Conservation (phyloP, 2,797 vertebrate genomes). For the Enoplosus armatus region DNA sequence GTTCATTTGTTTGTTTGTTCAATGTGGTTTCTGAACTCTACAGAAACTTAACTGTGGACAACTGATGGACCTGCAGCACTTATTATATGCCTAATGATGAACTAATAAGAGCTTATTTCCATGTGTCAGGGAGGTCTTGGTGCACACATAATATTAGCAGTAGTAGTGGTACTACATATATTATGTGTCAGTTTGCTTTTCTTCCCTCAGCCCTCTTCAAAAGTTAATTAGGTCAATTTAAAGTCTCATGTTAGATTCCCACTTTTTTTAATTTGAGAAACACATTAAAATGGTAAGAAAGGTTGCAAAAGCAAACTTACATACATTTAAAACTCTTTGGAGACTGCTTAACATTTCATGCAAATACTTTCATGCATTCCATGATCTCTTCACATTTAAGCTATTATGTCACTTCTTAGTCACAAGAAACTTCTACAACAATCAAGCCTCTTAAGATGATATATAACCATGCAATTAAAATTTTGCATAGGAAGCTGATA, state of each 20-base stretch:
- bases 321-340: neutral
- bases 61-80: neutral
- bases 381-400: conserved; percentile 29
- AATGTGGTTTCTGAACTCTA: conserved; percentile 1
- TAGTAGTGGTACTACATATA: neutral
- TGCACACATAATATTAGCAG: neutral
- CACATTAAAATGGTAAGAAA: neutral
- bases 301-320: neutral
- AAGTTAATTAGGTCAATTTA: neutral
- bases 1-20: neutral
- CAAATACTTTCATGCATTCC: conserved; percentile 32
- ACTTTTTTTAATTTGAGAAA: neutral
- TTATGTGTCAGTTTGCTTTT: neutral
- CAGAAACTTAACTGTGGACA: conserved; percentile 20
- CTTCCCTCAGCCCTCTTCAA: neutral
- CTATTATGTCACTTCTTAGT: conserved; percentile 25
- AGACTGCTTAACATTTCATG: neutral
- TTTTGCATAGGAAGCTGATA: conserved; percentile 10
- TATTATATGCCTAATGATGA: neutral
- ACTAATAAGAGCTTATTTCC: neutral
- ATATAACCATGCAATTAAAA: conserved; percentile 17
- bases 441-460: conserved; percentile 19
- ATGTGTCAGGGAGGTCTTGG: neutral
- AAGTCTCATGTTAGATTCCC: neutral
- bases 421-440: conserved; percentile 39